Evolutionary conservation across 2,888 invertebrate species (phyloP).

Genomic region (Cheilosia variabilis): DNA sequence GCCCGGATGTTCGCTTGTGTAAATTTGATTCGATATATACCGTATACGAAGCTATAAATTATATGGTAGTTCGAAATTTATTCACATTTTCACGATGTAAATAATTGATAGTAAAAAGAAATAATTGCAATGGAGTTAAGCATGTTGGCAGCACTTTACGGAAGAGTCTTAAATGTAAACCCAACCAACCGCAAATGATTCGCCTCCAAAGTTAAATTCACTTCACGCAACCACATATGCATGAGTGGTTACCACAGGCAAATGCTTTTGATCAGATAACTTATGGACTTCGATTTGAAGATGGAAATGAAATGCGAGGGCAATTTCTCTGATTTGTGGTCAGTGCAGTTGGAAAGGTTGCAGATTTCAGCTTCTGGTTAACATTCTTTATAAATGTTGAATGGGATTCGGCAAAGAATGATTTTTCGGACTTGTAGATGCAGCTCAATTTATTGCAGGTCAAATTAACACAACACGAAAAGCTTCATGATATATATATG

Average conservation of each 20-base stretch:
- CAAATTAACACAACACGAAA: too few relatives aligned
- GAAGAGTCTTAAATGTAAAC: not conserved
- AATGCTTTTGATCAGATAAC: slow-evolving; percentile 21
- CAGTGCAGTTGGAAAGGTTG: not conserved
- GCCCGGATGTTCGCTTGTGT: slow-evolving; percentile 34
- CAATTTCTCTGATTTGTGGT: slow-evolving; percentile 7
- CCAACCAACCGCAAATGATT: slow-evolving; percentile 40
- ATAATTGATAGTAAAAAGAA: not conserved
- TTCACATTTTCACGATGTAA: slow-evolving; percentile 21
- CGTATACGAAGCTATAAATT: slow-evolving; percentile 37
- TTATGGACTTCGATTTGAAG: not conserved
- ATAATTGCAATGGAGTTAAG: not conserved
- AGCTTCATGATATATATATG: too few relatives aligned
- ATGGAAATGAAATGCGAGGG: not conserved
- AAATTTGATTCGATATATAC: slow-evolving; percentile 10
- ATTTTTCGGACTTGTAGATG: too few relatives aligned
- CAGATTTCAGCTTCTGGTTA: too few relatives aligned
- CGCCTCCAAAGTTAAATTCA: slow-evolving; percentile 3
- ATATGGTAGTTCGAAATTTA: slow-evolving; percentile 25
- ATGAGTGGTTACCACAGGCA: slow-evolving; percentile 25
- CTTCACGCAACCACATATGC: not conserved
- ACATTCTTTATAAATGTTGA: too few relatives aligned
- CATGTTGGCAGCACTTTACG: not conserved
- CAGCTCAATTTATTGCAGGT: too few relatives aligned
- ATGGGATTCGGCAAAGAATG: too few relatives aligned